A percentile compares a stretch with the other conserved stretches of the same genome.
phyloP scores from a whole-genome alignment of 2,113 vertebrate genomes.

The Ictalurus furcatus region DNA sequence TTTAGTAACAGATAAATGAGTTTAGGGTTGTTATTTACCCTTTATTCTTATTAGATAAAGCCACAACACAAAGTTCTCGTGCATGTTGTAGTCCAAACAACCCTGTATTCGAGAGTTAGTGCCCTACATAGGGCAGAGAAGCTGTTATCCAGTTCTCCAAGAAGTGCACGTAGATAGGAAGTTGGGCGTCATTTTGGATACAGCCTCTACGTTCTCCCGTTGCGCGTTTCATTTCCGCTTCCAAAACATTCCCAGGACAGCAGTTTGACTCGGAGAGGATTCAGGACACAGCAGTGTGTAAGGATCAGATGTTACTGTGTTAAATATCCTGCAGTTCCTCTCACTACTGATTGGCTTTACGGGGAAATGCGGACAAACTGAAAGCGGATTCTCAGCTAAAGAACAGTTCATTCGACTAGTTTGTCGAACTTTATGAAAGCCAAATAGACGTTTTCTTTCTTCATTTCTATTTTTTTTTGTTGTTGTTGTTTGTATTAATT shows the following conservation, averaged over 20 bases:
- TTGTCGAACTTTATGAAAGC: constrained; percentile 28
- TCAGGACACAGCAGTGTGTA: background rate
- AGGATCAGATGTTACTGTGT: background rate
- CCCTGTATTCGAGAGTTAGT: background rate
- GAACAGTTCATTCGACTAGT: background rate
- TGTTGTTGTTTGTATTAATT: background rate
- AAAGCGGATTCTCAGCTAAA: background rate
- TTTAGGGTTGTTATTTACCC: background rate
- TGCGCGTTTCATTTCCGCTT: constrained; percentile 62
- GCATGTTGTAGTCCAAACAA: background rate
- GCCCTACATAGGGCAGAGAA: background rate
- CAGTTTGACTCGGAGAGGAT: constrained; percentile 26
- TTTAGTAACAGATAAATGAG: background rate
- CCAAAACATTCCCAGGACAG: constrained; percentile 39
- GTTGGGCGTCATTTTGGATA: background rate
- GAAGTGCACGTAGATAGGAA: background rate
- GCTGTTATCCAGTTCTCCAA: background rate
- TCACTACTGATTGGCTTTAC: background rate
- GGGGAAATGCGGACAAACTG: background rate
- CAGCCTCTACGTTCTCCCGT: constrained; percentile 41
- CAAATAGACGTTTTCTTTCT: background rate
- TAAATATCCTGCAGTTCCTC: background rate
- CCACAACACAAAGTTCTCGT: background rate
- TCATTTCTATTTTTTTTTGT: background rate
- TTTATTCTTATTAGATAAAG: background rate